Percentiles rank a stretch among this genome's conserved stretches.
Conservation (phyloP, 2,797 vertebrate species). For the Pangasius krempfi region DNA sequence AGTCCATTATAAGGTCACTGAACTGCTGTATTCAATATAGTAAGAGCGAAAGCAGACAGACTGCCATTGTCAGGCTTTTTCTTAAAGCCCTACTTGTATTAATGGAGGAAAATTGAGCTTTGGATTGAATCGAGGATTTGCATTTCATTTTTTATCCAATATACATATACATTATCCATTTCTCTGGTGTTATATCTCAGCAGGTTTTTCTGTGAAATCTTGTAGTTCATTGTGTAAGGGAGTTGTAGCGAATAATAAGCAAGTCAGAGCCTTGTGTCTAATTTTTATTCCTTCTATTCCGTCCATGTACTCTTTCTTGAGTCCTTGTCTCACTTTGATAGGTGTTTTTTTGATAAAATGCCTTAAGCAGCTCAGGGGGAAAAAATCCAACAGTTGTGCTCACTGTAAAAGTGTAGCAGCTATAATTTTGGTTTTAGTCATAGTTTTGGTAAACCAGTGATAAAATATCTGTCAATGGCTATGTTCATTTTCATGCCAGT, state of each 20-base stretch:
- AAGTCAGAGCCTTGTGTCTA: background rate
- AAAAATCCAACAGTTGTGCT: background rate
- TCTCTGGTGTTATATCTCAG: background rate
- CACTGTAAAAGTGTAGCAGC: background rate
- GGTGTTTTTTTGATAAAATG: slow-evolving; percentile 6
- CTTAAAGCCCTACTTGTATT: slow-evolving; percentile 18
- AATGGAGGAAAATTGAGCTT: slow-evolving; percentile 36
- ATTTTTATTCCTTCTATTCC: slow-evolving; percentile 11
- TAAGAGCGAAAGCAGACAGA: slow-evolving; percentile 17
- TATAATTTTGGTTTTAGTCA: background rate
- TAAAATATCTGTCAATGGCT: background rate
- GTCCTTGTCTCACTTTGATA: slow-evolving; percentile 19
- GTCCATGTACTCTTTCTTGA: background rate
- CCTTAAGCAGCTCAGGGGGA: background rate
- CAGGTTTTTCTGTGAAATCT: slow-evolving; percentile 4
- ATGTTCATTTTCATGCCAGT: slow-evolving; percentile 10
- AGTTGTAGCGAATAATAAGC: slow-evolving; percentile 17
- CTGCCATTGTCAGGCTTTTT: slow-evolving; percentile 12
- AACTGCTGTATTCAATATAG: slow-evolving; percentile 31
- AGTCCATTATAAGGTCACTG: slow-evolving; percentile 45
- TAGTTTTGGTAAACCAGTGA: background rate
- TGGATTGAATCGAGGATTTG: background rate
- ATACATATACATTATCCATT: slow-evolving; percentile 7
- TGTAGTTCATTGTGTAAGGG: background rate
- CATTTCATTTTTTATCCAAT: slow-evolving; percentile 3